Evolutionary conservation across 2,113 vertebrate species (phyloP), one percentile per base, ranked within the genome.

Genomic region (Corydoras maculifer): DNA sequence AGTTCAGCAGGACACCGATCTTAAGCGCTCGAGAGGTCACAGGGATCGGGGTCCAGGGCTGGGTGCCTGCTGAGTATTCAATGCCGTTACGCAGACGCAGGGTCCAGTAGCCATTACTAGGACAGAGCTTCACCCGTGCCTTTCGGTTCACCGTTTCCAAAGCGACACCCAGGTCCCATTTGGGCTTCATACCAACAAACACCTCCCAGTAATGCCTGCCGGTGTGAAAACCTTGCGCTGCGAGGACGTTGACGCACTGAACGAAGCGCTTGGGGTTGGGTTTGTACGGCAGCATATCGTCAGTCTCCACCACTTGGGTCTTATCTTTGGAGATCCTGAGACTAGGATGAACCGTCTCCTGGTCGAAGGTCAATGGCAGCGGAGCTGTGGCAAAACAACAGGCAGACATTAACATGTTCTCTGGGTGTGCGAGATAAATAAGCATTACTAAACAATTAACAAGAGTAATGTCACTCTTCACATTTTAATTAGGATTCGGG

Each of bases 121-220:
- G 91, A 62, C 88, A 90, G 69, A 94, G 86, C 82, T 85, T 92
- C 78, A 92, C 87, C 60, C 86, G 85, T 0, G 77, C 79, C 0
- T 74, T 77, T 14, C 91, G 70, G 79, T 93, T 86, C 1, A 92
- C 88, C 0, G 78, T 49, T 73, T 93, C 90, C 0, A 87, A 84
- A 0, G 91, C 92, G 72, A 94, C 90, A 2, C 93, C 93, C 69
- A 94, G 62, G 77, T 93, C 94, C 94, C 92, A 94, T 72, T 94
- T 94, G 65, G 87, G 82, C 60, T 91, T 94, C 67, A 78, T 80
- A 67, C 88, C 90, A 76, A 95, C 91, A 49, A 87, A 89, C 8
- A 94, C 91, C 79, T 94, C 93, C 93, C 92, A 93, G 82, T 94
- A 94, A 84, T 92, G 92, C 8, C 1, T 84, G 49, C 92, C 93